Conservation (phyloP, 2,113 vertebrate species). For the Dicrurus megarhynchus region DNA sequence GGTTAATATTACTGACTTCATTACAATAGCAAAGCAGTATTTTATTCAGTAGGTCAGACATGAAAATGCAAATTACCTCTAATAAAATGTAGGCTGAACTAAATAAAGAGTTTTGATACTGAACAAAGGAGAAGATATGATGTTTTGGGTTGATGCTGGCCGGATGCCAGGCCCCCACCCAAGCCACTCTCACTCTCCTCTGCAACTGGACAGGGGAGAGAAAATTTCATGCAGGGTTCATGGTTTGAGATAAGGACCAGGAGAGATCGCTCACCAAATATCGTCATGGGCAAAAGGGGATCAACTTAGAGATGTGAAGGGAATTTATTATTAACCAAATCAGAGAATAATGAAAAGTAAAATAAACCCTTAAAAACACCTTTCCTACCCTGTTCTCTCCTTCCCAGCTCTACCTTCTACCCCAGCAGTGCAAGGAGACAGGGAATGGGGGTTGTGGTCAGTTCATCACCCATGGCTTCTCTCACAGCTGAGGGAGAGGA, state of each 20-base stretch:
- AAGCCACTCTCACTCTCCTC: background rate
- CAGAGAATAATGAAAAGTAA: background rate
- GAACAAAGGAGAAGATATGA: background rate
- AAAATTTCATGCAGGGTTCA: fast-evolving
- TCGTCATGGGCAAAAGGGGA: fast-evolving
- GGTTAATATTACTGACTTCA: background rate
- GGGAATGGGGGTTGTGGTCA: background rate
- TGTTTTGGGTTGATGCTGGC: background rate
- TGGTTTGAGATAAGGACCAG: background rate
- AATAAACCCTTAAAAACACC: background rate
- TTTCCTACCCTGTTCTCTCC: background rate
- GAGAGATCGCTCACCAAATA: background rate
- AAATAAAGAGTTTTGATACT: background rate
- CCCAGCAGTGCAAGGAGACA: background rate
- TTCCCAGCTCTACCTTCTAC: background rate
- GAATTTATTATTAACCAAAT: background rate
- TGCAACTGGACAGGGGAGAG: background rate
- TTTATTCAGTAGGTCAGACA: background rate
- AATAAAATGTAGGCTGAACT: background rate
- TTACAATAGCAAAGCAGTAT: background rate
- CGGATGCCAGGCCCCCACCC: background rate
- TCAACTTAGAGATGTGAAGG: background rate
- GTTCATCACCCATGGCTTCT: background rate
- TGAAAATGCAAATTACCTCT: background rate
- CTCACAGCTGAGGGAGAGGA: background rate